Percentiles rank a stretch among this genome's conserved stretches.
Conservation (phyloP, 1,140 invertebrate genomes). For the Cherax destructor region DNA sequence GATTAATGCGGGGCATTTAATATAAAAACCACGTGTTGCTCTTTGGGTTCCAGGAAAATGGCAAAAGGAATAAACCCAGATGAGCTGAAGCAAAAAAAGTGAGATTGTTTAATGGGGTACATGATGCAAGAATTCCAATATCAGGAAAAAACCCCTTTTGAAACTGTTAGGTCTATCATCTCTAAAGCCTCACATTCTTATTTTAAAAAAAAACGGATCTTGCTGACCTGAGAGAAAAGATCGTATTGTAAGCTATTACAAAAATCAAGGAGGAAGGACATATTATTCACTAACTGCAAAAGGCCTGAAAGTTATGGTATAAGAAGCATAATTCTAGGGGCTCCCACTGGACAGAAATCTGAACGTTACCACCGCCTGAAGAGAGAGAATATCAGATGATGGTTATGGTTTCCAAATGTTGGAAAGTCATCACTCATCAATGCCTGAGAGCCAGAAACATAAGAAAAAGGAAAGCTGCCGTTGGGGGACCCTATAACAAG, state of each 20-base stretch:
- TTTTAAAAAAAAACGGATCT: constrained; percentile 89
- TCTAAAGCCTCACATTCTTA: constrained; percentile 89
- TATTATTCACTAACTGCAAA: constrained; percentile 73
- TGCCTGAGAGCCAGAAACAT: constrained; percentile 85
- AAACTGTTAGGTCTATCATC: constrained; percentile 82
- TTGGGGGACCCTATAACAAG: constrained; percentile 89
- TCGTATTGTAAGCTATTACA: constrained; percentile 77
- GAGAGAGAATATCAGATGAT: constrained; percentile 86
- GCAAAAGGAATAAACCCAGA: constrained; percentile 88
- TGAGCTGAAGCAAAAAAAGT: constrained; percentile 87
- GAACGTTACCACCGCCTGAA: constrained; percentile 84
- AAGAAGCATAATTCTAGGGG: constrained; percentile 82
- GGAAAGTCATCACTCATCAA: constrained; percentile 98
- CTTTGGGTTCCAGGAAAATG: constrained; percentile 95
- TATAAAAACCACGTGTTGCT: constrained; percentile 73
- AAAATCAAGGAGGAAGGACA: constrained; percentile 77
- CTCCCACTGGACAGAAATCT: constrained; percentile 83
- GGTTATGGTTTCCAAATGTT: constrained; percentile 98
- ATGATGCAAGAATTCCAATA: constrained; percentile 87
- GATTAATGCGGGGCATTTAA: constrained; percentile 62
- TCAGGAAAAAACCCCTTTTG: constrained; percentile 78
- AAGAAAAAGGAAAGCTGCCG: constrained; percentile 82
- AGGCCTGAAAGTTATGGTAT: constrained; percentile 71
- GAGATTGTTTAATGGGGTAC: constrained; percentile 96
- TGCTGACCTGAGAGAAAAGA: constrained; percentile 78